These are phyloP conservation scores for Psittacara wagleri DNA, from an alignment of 2,113 vertebrate genomes.

Conservation along the genomic window DNA sequence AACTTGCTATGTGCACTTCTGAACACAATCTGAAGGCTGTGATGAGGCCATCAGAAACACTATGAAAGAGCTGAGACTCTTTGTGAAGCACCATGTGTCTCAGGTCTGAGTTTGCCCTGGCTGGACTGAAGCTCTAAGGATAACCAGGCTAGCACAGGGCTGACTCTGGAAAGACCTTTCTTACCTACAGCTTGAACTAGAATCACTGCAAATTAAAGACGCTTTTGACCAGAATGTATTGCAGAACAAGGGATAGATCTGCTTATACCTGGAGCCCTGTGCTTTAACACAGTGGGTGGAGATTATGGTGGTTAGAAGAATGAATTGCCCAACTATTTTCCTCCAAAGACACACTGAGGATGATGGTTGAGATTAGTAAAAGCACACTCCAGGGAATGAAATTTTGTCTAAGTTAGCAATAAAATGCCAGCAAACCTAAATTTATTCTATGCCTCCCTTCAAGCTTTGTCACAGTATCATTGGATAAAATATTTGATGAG, in stretches of 20 bases:
- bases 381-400: not conserved
- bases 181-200: not conserved
- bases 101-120: not conserved
- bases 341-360: accelerated
- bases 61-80: not conserved
- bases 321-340: not conserved
- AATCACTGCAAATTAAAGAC: not conserved
- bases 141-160: not conserved
- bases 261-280: not conserved
- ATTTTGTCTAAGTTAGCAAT: not conserved
- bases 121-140: not conserved
- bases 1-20: not conserved
- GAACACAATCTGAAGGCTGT: not conserved
- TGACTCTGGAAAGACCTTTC: not conserved
- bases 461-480: not conserved
- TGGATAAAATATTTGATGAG: not conserved
- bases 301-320: not conserved
- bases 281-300: accelerated
- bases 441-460: not conserved
- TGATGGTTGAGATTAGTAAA: not conserved
- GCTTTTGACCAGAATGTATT: not conserved
- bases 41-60: not conserved
- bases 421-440: not conserved
- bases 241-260: not conserved
- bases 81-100: not conserved